Evolutionary conservation across 2,888 invertebrate species (phyloP).

Genomic region (Lutraria lutraria): DNA sequence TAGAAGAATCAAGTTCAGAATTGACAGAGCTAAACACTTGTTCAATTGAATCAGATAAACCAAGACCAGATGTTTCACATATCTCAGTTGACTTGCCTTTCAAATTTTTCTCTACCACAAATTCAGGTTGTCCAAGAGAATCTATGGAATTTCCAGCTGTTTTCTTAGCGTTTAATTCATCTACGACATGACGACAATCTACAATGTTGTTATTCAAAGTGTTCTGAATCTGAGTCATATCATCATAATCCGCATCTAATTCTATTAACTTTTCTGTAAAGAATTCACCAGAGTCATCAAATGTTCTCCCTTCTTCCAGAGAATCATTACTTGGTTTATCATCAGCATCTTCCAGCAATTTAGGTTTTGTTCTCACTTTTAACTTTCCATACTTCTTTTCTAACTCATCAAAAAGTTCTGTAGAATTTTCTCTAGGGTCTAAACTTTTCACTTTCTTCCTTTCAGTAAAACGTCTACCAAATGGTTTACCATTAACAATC

Average conservation of each 20-base stretch:
- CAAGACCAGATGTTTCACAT: not conserved
- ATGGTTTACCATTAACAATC: slow-evolving; percentile 80
- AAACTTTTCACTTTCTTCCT: slow-evolving; percentile 30
- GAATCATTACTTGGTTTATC: not conserved
- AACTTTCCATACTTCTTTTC: slow-evolving; percentile 48
- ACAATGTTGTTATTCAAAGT: not conserved
- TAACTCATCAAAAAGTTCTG: slow-evolving; percentile 39
- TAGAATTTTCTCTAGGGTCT: slow-evolving; percentile 19
- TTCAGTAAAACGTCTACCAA: slow-evolving; percentile 6
- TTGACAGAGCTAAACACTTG: not conserved
- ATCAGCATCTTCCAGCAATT: not conserved
- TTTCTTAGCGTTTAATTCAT: not conserved
- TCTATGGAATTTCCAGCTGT: not conserved
- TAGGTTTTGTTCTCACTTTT: slow-evolving; percentile 28
- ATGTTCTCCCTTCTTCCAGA: not conserved
- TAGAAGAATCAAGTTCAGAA: not conserved
- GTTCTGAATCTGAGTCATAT: not conserved
- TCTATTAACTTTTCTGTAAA: not conserved
- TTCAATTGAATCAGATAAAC: not conserved
- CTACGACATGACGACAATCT: not conserved
- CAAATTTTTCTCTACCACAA: not conserved
- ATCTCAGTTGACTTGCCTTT: not conserved
- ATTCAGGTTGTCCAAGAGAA: not conserved
- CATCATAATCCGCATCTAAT: not conserved
- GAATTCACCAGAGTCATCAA: not conserved